A percentile compares a stretch with the other conserved stretches of the same genome.
Evolutionary conservation across 2,888 invertebrate genomes (phyloP).

Genomic region (Ormyrus labotus): DNA sequence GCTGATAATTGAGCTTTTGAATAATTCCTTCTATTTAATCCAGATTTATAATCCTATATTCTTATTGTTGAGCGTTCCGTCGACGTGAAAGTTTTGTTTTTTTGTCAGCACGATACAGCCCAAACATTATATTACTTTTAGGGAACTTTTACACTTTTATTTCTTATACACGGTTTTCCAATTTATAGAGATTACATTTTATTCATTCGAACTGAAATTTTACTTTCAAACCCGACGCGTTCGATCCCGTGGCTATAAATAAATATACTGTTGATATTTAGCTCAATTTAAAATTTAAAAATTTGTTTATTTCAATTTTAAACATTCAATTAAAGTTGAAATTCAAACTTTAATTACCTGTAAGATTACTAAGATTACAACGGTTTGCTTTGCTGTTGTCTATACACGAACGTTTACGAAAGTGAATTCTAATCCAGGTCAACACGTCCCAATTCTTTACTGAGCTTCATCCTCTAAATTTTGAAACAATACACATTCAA

Average conservation of each 20-base stretch:
- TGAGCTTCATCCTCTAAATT: not conserved
- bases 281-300: too few relatives aligned
- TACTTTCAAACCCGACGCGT: not conserved
- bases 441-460: too few relatives aligned
- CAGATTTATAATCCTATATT: slow-evolving; percentile 60
- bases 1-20: slow-evolving; percentile 73
- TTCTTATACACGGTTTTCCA: not conserved
- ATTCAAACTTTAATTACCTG: too few relatives aligned
- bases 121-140: slow-evolving; percentile 25
- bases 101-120: not conserved
- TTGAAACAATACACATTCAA: not conserved
- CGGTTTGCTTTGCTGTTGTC: too few relatives aligned
- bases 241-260: too few relatives aligned
- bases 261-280: too few relatives aligned
- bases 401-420: too few relatives aligned
- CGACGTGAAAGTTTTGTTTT: slow-evolving; percentile 45
- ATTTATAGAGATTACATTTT: not conserved
- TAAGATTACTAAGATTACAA: too few relatives aligned
- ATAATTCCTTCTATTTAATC: slow-evolving; percentile 70
- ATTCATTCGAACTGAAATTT: not conserved
- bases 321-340: too few relatives aligned
- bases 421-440: too few relatives aligned
- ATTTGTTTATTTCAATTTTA: too few relatives aligned
- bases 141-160: not conserved
- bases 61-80: not conserved